phyloP scores from a whole-genome alignment of 2,113 vertebrate genomes.

The Dasyurus viverrinus region DNA sequence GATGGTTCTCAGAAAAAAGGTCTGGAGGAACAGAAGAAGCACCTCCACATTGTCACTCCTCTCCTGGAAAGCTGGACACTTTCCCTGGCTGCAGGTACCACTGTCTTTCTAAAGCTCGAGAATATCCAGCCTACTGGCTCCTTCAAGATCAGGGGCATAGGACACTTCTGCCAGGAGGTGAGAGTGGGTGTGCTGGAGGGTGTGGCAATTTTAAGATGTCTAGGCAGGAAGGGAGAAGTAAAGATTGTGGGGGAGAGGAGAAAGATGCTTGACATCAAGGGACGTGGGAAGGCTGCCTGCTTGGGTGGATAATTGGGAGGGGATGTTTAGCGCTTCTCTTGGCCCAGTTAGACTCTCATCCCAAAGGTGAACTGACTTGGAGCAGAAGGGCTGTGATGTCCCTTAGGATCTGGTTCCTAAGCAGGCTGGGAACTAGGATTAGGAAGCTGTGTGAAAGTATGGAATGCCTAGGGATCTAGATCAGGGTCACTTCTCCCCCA shows the following conservation, averaged over 20 bases:
- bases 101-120: conserved; percentile 92
- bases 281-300: background rate
- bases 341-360: background rate
- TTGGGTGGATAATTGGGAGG: background rate
- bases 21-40: background rate
- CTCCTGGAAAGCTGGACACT: conserved; percentile 89
- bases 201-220: background rate
- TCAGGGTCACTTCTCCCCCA: background rate
- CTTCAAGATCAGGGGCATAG: conserved; percentile 96
- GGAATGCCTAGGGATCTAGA: background rate
- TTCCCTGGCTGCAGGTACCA: conserved; percentile 83
- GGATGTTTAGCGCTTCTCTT: background rate
- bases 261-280: background rate
- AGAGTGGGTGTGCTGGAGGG: background rate
- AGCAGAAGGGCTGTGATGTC: background rate
- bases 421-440: background rate
- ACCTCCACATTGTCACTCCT: conserved; percentile 88
- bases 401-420: background rate
- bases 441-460: too few relatives aligned
- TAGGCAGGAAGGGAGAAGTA: background rate
- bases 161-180: conserved; percentile 92
- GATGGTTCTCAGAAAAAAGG: fast-evolving
- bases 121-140: conserved; percentile 92
- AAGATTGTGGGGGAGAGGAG: background rate
- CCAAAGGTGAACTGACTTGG: background rate